These are phyloP conservation scores for Temnothorax longispinosus DNA, from an alignment of 1,140 invertebrate species.

Conservation along the genomic window DNA sequence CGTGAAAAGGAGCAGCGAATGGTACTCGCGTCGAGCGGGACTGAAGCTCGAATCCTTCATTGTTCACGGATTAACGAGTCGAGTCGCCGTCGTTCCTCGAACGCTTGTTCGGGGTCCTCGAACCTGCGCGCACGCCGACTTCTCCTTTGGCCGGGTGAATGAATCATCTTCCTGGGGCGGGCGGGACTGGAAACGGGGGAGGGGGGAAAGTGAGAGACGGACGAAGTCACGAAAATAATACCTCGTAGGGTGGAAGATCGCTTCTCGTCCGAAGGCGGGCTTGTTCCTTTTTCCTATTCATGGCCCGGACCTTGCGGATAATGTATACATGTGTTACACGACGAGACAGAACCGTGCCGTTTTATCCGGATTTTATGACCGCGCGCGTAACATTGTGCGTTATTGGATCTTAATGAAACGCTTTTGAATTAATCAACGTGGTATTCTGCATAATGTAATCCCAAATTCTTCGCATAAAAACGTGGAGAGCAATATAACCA, in stretches of 20 bases:
- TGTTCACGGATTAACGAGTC: slow-evolving; percentile 77
- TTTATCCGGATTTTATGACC: slow-evolving; percentile 33
- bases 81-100: slow-evolving; percentile 64
- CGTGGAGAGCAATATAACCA: not conserved
- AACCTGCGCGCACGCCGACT: slow-evolving; percentile 41
- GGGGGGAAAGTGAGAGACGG: slow-evolving; percentile 47
- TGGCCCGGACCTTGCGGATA: slow-evolving; percentile 39
- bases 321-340: slow-evolving; percentile 45
- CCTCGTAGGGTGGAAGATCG: slow-evolving; percentile 68
- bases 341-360: slow-evolving; percentile 20
- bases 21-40: slow-evolving; percentile 62
- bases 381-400: slow-evolving; percentile 15
- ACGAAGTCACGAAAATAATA: slow-evolving; percentile 73
- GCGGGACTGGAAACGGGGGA: not conserved
- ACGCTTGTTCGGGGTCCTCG: slow-evolving; percentile 58
- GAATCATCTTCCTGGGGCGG: slow-evolving; percentile 67
- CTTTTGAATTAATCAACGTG: slow-evolving; percentile 5
- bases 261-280: slow-evolving; percentile 23
- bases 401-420: slow-evolving; percentile 15
- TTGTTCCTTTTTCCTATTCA: slow-evolving; percentile 63
- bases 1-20: slow-evolving; percentile 68
- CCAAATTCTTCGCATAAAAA: not conserved
- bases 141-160: slow-evolving; percentile 66
- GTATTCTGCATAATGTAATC: not conserved
- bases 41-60: slow-evolving; percentile 71